Conservation (phyloP, 2,888 invertebrate species). For the Caenorhabditis panamensis region DNA sequence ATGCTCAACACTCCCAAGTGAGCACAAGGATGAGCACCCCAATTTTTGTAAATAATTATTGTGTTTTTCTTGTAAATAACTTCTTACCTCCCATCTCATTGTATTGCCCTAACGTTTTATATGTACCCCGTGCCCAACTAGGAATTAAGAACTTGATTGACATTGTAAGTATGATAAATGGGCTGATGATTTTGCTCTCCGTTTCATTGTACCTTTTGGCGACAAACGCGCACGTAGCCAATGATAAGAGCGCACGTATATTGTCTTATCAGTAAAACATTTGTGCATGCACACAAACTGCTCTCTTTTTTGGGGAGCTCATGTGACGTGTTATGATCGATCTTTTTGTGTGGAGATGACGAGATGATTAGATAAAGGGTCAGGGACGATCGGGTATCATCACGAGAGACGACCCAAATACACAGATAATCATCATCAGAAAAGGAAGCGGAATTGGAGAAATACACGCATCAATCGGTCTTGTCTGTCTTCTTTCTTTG, state of each 20-base stretch:
- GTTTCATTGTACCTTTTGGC: conserved; percentile 1
- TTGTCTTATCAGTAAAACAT: conserved; percentile 16
- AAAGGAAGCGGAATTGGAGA: neutral
- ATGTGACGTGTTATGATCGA: conserved; percentile 20
- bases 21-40: too few relatives aligned
- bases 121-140: too few relatives aligned
- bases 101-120: too few relatives aligned
- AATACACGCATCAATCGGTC: conserved; percentile 1
- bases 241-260: conserved; percentile 15
- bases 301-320: conserved; percentile 26
- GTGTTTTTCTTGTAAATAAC: too few relatives aligned
- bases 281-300: conserved; percentile 32
- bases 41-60: too few relatives aligned
- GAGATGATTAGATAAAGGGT: conserved; percentile 34
- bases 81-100: too few relatives aligned
- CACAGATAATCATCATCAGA: conserved; percentile 12
- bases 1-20: neutral
- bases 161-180: neutral
- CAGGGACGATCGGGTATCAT: conserved; percentile 32
- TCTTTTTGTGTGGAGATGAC: neutral
- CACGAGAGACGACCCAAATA: conserved; percentile 46
- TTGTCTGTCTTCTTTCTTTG: neutral
- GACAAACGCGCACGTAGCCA: conserved; percentile 28
- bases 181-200: conserved; percentile 3
- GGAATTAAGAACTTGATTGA: neutral